These are phyloP conservation scores for Agrochola lychnidis DNA, from an alignment of 2,888 invertebrate species.

Conservation along the genomic window DNA sequence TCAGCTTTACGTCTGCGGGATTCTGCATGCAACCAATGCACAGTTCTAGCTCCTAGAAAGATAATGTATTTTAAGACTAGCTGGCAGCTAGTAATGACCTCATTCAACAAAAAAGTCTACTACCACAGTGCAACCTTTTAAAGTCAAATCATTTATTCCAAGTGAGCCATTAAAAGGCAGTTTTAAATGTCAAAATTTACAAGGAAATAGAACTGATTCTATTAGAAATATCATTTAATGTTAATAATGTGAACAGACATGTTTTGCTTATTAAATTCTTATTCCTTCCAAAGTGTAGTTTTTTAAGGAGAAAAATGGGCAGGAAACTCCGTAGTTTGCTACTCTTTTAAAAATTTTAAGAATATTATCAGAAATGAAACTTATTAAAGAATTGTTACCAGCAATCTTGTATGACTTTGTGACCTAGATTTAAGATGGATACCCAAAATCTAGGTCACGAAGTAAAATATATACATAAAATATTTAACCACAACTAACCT, in stretches of 20 bases:
- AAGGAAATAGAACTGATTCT: background rate
- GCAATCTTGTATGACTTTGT: background rate
- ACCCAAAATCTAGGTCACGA: background rate
- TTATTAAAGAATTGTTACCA: background rate
- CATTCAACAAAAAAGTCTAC: background rate
- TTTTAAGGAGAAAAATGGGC: background rate
- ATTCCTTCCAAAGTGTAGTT: background rate
- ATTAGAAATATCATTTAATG: no score
- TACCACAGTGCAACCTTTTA: background rate
- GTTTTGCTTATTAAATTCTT: no score
- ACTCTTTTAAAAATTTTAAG: background rate
- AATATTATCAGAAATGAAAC: background rate
- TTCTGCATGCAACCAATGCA: constrained; percentile 97
- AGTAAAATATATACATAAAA: background rate
- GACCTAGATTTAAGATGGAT: background rate
- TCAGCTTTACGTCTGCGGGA: constrained; percentile 94
- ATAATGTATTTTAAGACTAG: background rate
- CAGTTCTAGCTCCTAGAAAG: constrained; percentile 92
- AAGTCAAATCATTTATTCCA: background rate
- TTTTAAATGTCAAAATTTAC: background rate
- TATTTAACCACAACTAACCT: constrained; percentile 80
- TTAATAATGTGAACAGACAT: no score
- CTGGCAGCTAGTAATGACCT: background rate
- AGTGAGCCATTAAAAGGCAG: background rate
- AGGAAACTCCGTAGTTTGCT: background rate